Percentiles rank a stretch among this genome's conserved stretches.
phyloP scores from a whole-genome alignment of 2,888 invertebrate genomes.

The Ormyrus pomaceus region DNA sequence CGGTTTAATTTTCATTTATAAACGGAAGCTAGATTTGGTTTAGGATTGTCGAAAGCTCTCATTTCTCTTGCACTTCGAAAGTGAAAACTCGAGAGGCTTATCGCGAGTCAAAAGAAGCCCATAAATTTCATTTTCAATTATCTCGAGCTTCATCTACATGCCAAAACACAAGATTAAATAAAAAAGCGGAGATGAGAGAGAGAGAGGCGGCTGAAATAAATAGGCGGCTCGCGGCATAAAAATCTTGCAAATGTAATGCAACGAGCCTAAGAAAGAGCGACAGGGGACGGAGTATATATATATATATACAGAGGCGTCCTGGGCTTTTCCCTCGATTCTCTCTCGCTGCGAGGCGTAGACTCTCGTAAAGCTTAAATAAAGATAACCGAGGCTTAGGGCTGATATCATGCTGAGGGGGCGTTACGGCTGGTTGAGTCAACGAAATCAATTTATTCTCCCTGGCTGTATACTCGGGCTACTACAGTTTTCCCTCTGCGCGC shows the following conservation, averaged over 20 bases:
- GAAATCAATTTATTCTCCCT: constrained; percentile 74
- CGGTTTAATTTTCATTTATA: neutral
- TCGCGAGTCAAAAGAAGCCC: constrained; percentile 23
- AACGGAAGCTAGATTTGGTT: neutral
- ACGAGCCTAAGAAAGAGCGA: constrained; percentile 42
- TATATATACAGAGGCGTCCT: constrained; percentile 46
- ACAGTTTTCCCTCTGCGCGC: constrained; percentile 55
- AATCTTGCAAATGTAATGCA: constrained; percentile 52
- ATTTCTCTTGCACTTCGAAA: neutral
- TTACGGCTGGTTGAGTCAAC: constrained; percentile 75
- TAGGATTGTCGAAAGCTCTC: neutral
- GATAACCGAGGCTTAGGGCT: constrained; percentile 75
- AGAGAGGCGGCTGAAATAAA: neutral
- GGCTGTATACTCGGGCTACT: constrained; percentile 35
- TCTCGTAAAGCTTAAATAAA: constrained; percentile 75
- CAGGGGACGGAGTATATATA: constrained; percentile 13
- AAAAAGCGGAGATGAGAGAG: constrained; percentile 17
- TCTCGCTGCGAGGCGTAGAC: constrained; percentile 61
- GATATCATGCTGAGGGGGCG: constrained; percentile 74
- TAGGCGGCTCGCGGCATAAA: constrained; percentile 6
- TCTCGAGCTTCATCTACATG: neutral
- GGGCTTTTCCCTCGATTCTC: constrained; percentile 66
- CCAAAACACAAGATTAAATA: constrained; percentile 44
- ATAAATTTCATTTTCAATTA: constrained; percentile 55
- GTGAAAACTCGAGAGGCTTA: constrained; percentile 17